Evolutionary conservation across 2,113 vertebrate species (phyloP).

Genomic region (Xyliphius kryptos): DNA sequence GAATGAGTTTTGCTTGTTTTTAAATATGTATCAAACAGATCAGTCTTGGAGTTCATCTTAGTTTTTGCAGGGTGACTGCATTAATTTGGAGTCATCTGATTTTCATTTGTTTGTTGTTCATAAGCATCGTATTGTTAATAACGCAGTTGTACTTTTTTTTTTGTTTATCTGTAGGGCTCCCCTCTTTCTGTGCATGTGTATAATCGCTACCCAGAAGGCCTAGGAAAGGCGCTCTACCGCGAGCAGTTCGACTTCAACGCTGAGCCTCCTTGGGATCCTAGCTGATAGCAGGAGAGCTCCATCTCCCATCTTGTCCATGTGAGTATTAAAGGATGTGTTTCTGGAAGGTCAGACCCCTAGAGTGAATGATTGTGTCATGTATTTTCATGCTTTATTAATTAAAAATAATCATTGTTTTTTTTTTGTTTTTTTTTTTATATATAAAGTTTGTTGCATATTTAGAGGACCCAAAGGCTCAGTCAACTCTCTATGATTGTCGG

Average conservation of each 20-base stretch:
- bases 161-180: slow-evolving; percentile 9
- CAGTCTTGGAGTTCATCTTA: not conserved
- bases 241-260: slow-evolving; percentile 99
- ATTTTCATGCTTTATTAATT: no score
- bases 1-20: no score
- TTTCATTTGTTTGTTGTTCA: no score
- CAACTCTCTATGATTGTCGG: slow-evolving; percentile 95
- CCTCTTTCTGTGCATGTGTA: slow-evolving; percentile 78
- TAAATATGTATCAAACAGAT: no score
- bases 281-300: slow-evolving; percentile 99
- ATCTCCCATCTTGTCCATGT: slow-evolving; percentile 99
- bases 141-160: no score
- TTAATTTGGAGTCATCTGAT: not conserved
- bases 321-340: no score
- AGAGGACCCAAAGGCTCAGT: slow-evolving; percentile 91
- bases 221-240: slow-evolving; percentile 99
- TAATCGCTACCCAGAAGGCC: slow-evolving; percentile 93
- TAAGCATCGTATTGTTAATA: no score
- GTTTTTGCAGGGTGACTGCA: not conserved
- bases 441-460: slow-evolving; percentile 98
- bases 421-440: no score
- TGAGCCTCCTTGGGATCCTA: no score
- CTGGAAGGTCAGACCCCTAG: no score
- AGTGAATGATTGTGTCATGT: no score
- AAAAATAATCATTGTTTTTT: no score